Percentiles rank a stretch among this genome's conserved stretches.
Conservation (phyloP, 2,797 vertebrate genomes). For the Psittacula derbiana region DNA sequence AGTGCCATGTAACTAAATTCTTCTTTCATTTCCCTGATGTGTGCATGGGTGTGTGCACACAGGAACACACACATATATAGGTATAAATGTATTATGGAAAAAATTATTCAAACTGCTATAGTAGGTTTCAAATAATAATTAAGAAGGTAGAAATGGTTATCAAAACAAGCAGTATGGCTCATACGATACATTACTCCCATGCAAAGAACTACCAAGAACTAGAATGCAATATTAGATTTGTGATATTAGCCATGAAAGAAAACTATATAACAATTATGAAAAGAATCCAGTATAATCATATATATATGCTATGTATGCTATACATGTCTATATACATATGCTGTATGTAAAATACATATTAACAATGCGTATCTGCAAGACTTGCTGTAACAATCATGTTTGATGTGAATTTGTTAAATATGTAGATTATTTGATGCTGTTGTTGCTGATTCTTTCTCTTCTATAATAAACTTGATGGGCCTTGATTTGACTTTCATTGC, state of each 20-base stretch:
- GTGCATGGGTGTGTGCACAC: not conserved
- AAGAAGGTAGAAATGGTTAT: not conserved
- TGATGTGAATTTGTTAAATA: not conserved
- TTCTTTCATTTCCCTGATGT: not conserved
- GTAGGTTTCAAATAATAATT: not conserved
- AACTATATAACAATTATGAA: not conserved
- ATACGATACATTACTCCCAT: not conserved
- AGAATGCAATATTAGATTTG: not conserved
- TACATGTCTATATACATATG: not conserved
- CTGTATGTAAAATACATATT: not conserved
- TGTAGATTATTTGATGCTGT: not conserved
- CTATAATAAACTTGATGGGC: not conserved
- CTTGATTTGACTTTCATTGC: not conserved
- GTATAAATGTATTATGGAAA: not conserved
- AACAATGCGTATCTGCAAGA: not conserved
- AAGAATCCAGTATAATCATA: not conserved
- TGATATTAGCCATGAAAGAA: not conserved
- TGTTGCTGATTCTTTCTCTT: not conserved
- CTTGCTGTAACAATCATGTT: not conserved
- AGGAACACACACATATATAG: not conserved
- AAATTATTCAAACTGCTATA: not conserved
- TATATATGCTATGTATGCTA: not conserved
- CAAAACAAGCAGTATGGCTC: not conserved
- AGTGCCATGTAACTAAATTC: not conserved
- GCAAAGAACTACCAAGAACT: not conserved